Percentiles rank a stretch among this genome's conserved stretches.
phyloP scores from a whole-genome alignment of 2,888 invertebrate species.

The Lycia hirtaria region DNA sequence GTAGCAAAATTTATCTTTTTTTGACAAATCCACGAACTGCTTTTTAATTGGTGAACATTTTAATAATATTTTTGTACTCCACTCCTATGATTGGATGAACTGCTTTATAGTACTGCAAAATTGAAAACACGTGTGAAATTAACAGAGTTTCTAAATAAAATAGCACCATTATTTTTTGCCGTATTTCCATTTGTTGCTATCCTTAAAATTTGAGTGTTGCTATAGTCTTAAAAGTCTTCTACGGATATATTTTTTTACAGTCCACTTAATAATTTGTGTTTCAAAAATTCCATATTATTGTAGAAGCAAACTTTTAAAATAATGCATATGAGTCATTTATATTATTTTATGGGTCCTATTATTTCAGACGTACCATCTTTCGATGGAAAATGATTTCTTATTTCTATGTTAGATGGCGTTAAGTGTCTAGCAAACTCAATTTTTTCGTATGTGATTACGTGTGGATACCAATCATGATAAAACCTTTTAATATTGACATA shows the following conservation, averaged over 20 bases:
- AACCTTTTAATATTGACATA: slow-evolving; percentile 3
- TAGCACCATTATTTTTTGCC: background rate
- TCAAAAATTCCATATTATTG: no score
- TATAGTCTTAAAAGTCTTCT: no score
- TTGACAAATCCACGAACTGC: slow-evolving; percentile 76
- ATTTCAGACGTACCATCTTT: background rate
- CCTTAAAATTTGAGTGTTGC: no score
- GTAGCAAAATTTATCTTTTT: slow-evolving; percentile 68
- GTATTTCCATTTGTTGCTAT: background rate
- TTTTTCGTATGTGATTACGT: background rate
- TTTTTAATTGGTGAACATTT: slow-evolving; percentile 64
- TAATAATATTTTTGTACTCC: slow-evolving; percentile 3
- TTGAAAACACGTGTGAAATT: background rate
- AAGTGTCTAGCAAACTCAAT: background rate
- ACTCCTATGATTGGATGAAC: slow-evolving; percentile 34
- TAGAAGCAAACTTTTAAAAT: no score
- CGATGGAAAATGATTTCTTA: background rate
- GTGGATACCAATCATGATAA: slow-evolving; percentile 12
- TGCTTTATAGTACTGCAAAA: slow-evolving; percentile 17
- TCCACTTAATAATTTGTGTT: no score
- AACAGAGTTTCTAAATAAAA: background rate
- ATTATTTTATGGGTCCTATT: background rate
- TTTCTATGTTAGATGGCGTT: slow-evolving; percentile 6
- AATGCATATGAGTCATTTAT: background rate
- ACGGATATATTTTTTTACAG: no score